Evolutionary conservation across 1,140 invertebrate species (phyloP), one percentile per base, ranked within the genome.

Genomic region (Chrysoperla carnea): DNA sequence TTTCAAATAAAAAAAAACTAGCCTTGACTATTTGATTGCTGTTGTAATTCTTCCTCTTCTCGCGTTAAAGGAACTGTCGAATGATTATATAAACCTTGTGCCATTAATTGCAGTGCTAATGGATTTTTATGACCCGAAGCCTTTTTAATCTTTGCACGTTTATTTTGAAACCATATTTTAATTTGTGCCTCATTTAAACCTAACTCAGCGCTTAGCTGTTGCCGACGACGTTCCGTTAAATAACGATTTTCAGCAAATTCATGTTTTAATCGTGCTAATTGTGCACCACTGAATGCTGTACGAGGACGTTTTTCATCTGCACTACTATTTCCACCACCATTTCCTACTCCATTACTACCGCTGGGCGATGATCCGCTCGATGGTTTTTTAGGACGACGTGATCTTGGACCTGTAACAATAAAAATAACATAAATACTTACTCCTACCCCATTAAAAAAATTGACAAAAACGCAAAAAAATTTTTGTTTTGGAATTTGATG

Each of bases 101-200:
- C 84, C 83, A 91, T 91, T 36, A 93, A 64, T 57, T 91, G 84
- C 37, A 90, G 58, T 0, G 88, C 87, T 46, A 94, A 63, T 0
- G 83, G 78, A 62, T 89, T 89, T 52, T 83, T 81, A 40, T 78
- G 72, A 0, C 85, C 86, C 36, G 70, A 76, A 2, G 84, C 70
- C 57, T 94, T 94, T 70, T 95, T 95, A 55, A 93, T 83, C 64
- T 95, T 95, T 42, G 90, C 90, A 41, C 91, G 62, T 61, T 93
- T 94, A 62, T 95, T 95, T 64, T 95, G 87, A 60, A 93, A 91
- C 80, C 81, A 86, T 50, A 95, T 95, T 64, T 96, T 96, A 54
- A 96, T 94, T 59, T 96, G 91, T 1, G 85, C 84, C 60, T 96
- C 92, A 62, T 93, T 91, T 8, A 96, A 63, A 12, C 79, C 79